phyloP scores from a whole-genome alignment of 2,113 vertebrate species.

The Embiotoca jacksoni region DNA sequence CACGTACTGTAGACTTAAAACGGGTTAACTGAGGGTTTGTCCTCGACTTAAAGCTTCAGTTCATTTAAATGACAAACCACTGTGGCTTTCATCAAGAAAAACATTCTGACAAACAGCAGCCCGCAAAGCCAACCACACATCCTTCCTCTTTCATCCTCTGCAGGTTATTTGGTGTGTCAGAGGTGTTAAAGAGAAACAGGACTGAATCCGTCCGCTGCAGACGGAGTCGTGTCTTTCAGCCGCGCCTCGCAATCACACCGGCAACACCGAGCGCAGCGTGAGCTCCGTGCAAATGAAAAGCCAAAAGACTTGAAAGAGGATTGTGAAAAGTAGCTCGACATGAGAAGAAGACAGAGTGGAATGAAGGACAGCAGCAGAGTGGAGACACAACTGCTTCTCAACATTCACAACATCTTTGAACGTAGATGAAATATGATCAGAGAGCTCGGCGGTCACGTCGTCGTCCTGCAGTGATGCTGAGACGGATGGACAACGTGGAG shows the following conservation, averaged over 20 bases:
- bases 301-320: conserved; percentile 52
- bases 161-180: conserved; percentile 37
- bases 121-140: conserved; percentile 27
- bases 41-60: neutral
- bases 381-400: neutral
- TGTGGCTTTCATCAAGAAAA: conserved; percentile 11
- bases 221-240: conserved; percentile 52
- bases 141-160: conserved; percentile 32
- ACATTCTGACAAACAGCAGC: conserved; percentile 25
- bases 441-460: neutral
- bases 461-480: neutral
- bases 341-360: conserved; percentile 1
- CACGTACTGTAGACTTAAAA: neutral
- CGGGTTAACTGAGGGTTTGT: conserved; percentile 2
- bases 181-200: conserved; percentile 41
- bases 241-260: conserved; percentile 47
- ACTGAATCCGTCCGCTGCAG: conserved; percentile 22
- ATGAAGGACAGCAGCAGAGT: conserved; percentile 9
- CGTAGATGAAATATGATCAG: neutral
- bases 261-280: conserved; percentile 34
- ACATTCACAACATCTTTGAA: conserved; percentile 8
- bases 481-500: neutral
- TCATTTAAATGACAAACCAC: neutral
- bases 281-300: conserved; percentile 50
- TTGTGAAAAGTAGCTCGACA: conserved; percentile 30